These are phyloP conservation scores for Atrina japonica DNA, from an alignment of 2,888 invertebrate species.

Conservation along the genomic window DNA sequence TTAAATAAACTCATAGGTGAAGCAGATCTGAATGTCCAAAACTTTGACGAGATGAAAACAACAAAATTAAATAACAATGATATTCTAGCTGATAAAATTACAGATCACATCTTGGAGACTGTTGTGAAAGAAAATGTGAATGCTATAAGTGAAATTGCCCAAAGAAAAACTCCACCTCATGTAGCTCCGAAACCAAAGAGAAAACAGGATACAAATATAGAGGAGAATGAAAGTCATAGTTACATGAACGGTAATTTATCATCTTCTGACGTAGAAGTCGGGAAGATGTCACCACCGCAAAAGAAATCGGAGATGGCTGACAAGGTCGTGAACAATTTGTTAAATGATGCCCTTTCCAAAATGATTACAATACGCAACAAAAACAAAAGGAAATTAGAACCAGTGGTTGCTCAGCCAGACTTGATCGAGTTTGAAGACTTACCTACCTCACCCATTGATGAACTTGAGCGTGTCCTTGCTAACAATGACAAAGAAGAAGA, in stretches of 20 bases:
- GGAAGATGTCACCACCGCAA: slow-evolving; percentile 12
- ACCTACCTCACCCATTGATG: slow-evolving; percentile 52
- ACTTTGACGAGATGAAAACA: slow-evolving; percentile 45
- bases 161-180: slow-evolving; percentile 56
- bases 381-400: slow-evolving; percentile 44
- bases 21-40: slow-evolving; percentile 53
- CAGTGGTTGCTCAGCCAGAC: slow-evolving; percentile 39
- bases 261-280: slow-evolving; percentile 22
- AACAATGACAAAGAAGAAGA: slow-evolving; percentile 43
- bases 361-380: slow-evolving; percentile 70
- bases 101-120: slow-evolving; percentile 65
- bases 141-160: slow-evolving; percentile 59
- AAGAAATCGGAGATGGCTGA: slow-evolving; percentile 43
- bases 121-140: slow-evolving; percentile 65
- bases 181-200: slow-evolving; percentile 60
- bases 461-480: slow-evolving; percentile 49
- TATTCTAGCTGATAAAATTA: slow-evolving; percentile 67
- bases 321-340: slow-evolving; percentile 66
- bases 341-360: slow-evolving; percentile 75
- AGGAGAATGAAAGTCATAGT: slow-evolving; percentile 23
- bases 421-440: slow-evolving; percentile 34
- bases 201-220: slow-evolving; percentile 26
- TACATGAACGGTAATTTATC: slow-evolving; percentile 22
- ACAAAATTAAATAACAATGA: slow-evolving; percentile 21
- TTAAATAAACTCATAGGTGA: slow-evolving; percentile 51